These are phyloP conservation scores for Fundulus diaphanus DNA, from an alignment of 2,797 vertebrate genomes.

Conservation along the genomic window DNA sequence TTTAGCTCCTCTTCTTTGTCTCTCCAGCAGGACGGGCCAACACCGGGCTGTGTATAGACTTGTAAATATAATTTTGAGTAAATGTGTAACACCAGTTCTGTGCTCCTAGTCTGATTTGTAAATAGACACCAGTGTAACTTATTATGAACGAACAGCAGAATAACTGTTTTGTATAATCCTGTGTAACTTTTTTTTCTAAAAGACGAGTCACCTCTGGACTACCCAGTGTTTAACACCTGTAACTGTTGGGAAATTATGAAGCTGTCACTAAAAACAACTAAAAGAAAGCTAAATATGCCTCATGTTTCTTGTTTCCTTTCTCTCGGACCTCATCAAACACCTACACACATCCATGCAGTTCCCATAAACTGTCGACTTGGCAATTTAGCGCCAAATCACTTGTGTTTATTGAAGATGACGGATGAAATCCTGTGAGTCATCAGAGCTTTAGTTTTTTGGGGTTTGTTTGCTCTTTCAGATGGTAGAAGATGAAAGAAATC, in stretches of 20 bases:
- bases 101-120: constrained; percentile 74
- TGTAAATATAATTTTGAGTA: constrained; percentile 84
- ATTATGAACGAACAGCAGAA: constrained; percentile 65
- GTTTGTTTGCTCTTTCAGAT: not conserved
- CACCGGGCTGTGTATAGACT: constrained; percentile 79
- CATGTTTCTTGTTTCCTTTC: constrained; percentile 56
- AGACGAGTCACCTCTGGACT: constrained; percentile 58
- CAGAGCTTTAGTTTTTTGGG: constrained; percentile 13
- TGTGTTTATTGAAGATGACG: not conserved
- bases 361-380: constrained; percentile 12
- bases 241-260: constrained; percentile 31
- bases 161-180: constrained; percentile 73
- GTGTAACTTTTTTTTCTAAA: constrained; percentile 72
- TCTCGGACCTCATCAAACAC: not conserved
- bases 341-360: not conserved
- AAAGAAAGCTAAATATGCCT: constrained; percentile 63
- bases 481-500: not conserved
- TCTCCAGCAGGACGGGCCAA: constrained; percentile 64
- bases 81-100: constrained; percentile 53
- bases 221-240: constrained; percentile 57
- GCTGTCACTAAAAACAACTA: constrained; percentile 29
- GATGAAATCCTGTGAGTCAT: constrained; percentile 3
- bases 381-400: constrained; percentile 19
- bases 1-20: constrained; percentile 25
- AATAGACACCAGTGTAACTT: constrained; percentile 77